Base-by-base conservation (phyloP, 2,797 vertebrate genomes). In the Rhabdomys pumilio region DNA sequence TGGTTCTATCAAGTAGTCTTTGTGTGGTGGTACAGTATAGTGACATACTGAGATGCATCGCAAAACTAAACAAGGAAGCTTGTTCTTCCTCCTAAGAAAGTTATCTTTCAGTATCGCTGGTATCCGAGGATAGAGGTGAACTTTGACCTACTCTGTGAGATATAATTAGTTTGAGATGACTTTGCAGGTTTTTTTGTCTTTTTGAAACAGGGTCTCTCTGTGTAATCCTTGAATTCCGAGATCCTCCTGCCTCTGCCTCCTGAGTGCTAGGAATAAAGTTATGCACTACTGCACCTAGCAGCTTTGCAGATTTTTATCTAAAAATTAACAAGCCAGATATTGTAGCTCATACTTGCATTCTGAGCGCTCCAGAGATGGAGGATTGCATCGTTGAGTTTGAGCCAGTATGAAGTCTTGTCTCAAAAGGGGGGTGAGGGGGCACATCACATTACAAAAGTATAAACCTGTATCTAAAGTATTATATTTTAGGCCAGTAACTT, bases 241-340 rank as follows among this genome's bases (percentile, higher is more conserved):
- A 84, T 38, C 10, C 29, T 22, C 29, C 61, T 85, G 29, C 82
- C 63, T 85, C 41, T 85, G 11, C 31, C 61, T 85, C 44, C 44
- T 65, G 29, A 47, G 29, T 67, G 44, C 44, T 67, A 20, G 83
- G 3, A 67, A 24, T 85, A 85, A 65, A 67, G 41, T 85, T 19
- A 67, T 65, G 17, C 1, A 65, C 82, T 9, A 65, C 29, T 10
- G 34, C 44, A 63, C 29, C 41, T 67, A 47, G 63, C 19, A 85
- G 13, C 63, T 85, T 67, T 19, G 24, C 94, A 84, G n/a, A 92
- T 83, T 95, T 96, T 95, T 94, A 73, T 95, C 41, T 87, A 59
- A 95, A 96, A 94, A 79, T 73, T n/a, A 95, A 92, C 17, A 77
- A 75, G 26, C 72, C 73, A 31, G 9, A 57, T 41, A 31, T 8